These are phyloP conservation scores for Capra hircus DNA, from an alignment of 2,113 vertebrate species.

Conservation along the genomic window DNA sequence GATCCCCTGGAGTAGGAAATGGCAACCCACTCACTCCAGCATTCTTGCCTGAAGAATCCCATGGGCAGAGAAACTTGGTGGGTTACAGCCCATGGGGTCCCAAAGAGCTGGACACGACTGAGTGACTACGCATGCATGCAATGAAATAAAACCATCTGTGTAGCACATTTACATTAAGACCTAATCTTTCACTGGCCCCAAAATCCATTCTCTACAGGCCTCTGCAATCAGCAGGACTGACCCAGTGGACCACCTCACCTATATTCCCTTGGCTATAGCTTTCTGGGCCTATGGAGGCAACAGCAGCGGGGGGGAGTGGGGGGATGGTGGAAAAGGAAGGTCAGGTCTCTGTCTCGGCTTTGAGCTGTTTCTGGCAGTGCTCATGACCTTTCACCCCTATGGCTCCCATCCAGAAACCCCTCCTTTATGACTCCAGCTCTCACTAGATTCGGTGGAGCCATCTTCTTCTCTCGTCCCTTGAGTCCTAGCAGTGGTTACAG, in stretches of 20 bases:
- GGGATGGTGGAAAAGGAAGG: not conserved
- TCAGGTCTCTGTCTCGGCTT: not conserved
- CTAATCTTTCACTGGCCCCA: not conserved
- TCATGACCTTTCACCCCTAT: not conserved
- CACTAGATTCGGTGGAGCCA: not conserved
- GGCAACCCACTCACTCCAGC: not conserved
- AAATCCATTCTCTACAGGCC: not conserved
- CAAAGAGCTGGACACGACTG: not conserved
- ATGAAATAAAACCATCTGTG: not conserved
- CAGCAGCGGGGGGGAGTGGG: accelerated
- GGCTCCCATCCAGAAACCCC: not conserved
- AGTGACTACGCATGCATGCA: not conserved
- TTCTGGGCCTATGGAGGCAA: not conserved
- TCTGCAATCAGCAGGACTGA: not conserved
- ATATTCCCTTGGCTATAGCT: not conserved
- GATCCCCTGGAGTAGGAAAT: not conserved
- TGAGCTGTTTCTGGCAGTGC: not conserved
- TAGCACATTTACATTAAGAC: not conserved
- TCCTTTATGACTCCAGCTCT: not conserved
- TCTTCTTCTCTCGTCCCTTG: not conserved
- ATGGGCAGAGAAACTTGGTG: not conserved
- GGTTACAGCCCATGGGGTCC: not conserved
- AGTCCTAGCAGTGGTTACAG: not conserved
- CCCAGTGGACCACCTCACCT: not conserved
- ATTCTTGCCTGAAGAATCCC: not conserved